Evolutionary conservation across 2,888 invertebrate genomes (phyloP).

Genomic region (Chorisops tibialis): DNA sequence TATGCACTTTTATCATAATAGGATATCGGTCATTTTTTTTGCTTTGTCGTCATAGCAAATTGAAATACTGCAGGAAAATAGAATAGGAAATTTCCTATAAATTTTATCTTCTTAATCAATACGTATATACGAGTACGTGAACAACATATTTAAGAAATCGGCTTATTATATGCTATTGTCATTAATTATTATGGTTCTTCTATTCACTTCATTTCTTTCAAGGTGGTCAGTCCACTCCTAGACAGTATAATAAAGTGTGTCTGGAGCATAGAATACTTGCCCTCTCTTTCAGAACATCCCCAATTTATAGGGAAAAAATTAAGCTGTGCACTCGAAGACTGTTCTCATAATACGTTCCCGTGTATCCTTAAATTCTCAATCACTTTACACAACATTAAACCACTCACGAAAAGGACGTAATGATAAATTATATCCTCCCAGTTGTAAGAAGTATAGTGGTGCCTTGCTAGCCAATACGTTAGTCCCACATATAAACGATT

Average conservation of each 20-base stretch:
- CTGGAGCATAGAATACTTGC: constrained; percentile 28
- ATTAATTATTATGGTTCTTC: constrained; percentile 27
- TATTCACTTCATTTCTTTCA: neutral
- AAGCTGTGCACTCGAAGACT: too few relatives aligned
- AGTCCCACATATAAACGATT: too few relatives aligned
- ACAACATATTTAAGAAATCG: too few relatives aligned
- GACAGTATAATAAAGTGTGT: constrained; percentile 29
- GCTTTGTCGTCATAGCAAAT: too few relatives aligned
- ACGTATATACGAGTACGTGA: too few relatives aligned
- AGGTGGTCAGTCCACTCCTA: constrained; percentile 8
- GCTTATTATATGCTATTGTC: constrained; percentile 10
- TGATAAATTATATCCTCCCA: constrained; percentile 26
- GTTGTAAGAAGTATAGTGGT: too few relatives aligned
- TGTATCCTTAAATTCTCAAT: constrained; percentile 30
- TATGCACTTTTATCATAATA: neutral
- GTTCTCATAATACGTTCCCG: neutral
- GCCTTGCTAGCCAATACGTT: too few relatives aligned
- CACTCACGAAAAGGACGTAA: constrained; percentile 30
- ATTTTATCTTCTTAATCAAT: too few relatives aligned
- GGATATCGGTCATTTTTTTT: neutral
- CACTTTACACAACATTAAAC: constrained; percentile 32
- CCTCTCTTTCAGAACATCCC: constrained; percentile 12
- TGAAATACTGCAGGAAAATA: too few relatives aligned
- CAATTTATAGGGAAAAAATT: neutral
- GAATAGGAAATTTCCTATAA: too few relatives aligned